A percentile compares a stretch with the other conserved stretches of the same genome.
Conservation (phyloP, 2,797 vertebrate species). For the Channallabes apus region DNA sequence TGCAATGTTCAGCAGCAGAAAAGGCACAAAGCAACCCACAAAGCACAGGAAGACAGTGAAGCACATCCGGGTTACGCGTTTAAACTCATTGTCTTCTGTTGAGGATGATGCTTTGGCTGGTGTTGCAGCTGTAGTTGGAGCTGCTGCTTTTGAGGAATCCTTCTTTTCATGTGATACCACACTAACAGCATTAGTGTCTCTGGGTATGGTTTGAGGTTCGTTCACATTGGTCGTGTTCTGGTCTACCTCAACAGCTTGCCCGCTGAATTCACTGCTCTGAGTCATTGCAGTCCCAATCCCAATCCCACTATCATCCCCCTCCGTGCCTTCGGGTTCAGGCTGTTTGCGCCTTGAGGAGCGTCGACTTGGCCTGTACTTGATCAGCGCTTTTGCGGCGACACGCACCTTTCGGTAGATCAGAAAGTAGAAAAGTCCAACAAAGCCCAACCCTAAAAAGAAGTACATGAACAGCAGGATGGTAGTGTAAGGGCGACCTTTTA, state of each 20-base stretch:
- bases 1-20: conserved; percentile 80
- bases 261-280: conserved; percentile 65
- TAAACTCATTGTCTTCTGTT: conserved; percentile 77
- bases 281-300: conserved; percentile 59
- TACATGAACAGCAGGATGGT: conserved; percentile 83
- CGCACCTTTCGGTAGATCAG: conserved; percentile 81
- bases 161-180: conserved; percentile 12
- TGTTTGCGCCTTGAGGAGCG: conserved; percentile 67
- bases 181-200: neutral
- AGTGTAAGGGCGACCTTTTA: conserved; percentile 78
- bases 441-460: conserved; percentile 82
- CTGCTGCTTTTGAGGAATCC: conserved; percentile 30
- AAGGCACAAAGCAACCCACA: conserved; percentile 80
- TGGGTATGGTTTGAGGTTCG: conserved; percentile 17
- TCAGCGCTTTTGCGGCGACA: conserved; percentile 71
- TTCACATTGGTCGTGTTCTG: conserved; percentile 17
- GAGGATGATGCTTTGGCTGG: conserved; percentile 47
- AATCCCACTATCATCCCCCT: conserved; percentile 64
- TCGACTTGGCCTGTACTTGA: conserved; percentile 75
- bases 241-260: conserved; percentile 47
- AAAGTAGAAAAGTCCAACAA: conserved; percentile 82
- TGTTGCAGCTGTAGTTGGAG: conserved; percentile 18
- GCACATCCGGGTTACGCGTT: conserved; percentile 85
- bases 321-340: conserved; percentile 63
- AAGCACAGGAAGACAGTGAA: conserved; percentile 87